Evolutionary conservation across 2,797 vertebrate genomes (phyloP), one percentile per base, ranked within the genome.

Genomic region (Tapirus indicus): DNA sequence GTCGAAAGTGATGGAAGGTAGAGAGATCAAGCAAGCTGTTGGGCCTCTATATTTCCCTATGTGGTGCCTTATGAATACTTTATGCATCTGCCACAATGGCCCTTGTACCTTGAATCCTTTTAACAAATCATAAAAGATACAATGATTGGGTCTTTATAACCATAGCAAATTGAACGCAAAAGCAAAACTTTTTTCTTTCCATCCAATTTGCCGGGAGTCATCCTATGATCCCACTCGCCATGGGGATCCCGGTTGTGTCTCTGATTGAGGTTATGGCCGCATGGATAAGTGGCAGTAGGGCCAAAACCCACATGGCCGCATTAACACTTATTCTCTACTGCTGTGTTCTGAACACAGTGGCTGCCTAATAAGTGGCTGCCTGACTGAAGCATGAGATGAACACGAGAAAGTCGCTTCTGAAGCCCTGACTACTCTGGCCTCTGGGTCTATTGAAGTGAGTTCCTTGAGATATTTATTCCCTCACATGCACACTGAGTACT

Each of bases 121-220:
- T 85, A 98, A 96, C 89, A 96, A 88, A 97, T 97, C 87, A 97
- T 97, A 94, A 98, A 98, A 97, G 96, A 92, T 77, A 96, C 44
- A 94, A 92, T 75, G 94, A 95, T 92, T 95, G 87, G 80, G 77
- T 86, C 93, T 96, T 87, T 97, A 88, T 91, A 96, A 96, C 94
- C 87, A 88, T 44, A 97, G 90, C 68, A 94, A 97, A 97, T 96
- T 91, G 94, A 97, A 97, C 90, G 77, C 75, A 87, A 97, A 95
- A 96, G 88, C 58, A 85, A 97, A 86, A 47, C 14, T 92, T 27
- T 18, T 4, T 1, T 8, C 35, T 47, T 95, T 94, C 92, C 58
- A 62, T 96, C 96, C 95, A 94, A 92, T 97, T 97, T 98, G 32
- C 92, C 35, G 23, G 80, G 91, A 92, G 87, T 85, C 87, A 72